Percentiles rank a stretch among this genome's conserved stretches.
These are phyloP conservation scores for Eolophus roseicapilla DNA, from an alignment of 2,113 vertebrate genomes.

Conservation along the genomic window DNA sequence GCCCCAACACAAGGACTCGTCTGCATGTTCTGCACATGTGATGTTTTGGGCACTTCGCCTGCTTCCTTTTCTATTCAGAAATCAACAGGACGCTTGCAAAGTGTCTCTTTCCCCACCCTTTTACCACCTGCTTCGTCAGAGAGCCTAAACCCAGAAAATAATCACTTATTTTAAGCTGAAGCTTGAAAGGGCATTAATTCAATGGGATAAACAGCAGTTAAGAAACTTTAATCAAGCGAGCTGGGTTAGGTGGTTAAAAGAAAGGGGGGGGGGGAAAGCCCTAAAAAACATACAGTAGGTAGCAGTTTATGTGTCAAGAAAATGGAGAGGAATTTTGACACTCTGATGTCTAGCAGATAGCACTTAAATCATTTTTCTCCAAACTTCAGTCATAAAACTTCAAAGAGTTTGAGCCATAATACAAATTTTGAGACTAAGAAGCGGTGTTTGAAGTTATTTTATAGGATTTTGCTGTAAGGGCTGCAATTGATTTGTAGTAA, in stretches of 20 bases:
- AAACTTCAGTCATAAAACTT: slow-evolving; percentile 98
- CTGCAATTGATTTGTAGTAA: slow-evolving; percentile 99
- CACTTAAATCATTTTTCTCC: slow-evolving; percentile 99
- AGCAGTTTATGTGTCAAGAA: slow-evolving; percentile 97
- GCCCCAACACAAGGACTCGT: not conserved
- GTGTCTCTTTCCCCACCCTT: not conserved
- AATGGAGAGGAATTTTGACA: slow-evolving; percentile 96
- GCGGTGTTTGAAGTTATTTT: slow-evolving; percentile 99
- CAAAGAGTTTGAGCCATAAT: slow-evolving; percentile 99
- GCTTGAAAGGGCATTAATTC: slow-evolving; percentile 79
- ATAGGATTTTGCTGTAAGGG: slow-evolving; percentile 99
- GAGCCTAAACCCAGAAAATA: slow-evolving; percentile 32
- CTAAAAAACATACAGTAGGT: slow-evolving; percentile 84
- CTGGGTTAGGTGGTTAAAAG: slow-evolving; percentile 85
- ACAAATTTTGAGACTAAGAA: slow-evolving; percentile 99
- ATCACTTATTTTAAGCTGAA: slow-evolving; percentile 62
- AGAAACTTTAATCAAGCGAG: slow-evolving; percentile 77
- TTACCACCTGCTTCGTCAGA: not conserved
- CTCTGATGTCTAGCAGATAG: slow-evolving; percentile 98
- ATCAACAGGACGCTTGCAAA: not conserved
- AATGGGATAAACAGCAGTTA: slow-evolving; percentile 77
- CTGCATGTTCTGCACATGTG: not conserved
- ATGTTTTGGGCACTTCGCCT: not conserved
- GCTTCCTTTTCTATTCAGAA: slow-evolving; percentile 20
- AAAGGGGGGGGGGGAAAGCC: slow-evolving; percentile 47